Evolutionary conservation across 2,113 vertebrate genomes (phyloP).

Genomic region (Bujurquina vittata): DNA sequence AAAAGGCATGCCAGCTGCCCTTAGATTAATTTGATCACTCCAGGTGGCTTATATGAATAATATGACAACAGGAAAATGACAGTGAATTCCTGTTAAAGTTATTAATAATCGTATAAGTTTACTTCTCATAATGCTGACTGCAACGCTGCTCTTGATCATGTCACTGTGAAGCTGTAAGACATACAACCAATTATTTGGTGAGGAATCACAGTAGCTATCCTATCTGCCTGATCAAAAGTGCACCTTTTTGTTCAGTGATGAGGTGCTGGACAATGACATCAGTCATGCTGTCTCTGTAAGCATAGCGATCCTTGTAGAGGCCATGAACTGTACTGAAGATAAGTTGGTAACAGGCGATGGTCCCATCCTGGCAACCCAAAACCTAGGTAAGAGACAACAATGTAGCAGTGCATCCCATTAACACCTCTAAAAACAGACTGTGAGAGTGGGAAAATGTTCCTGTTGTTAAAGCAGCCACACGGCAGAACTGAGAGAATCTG

Average conservation of each 20-base stretch:
- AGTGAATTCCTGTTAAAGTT: neutral
- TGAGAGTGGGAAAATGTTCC: constrained; percentile 68
- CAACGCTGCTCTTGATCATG: neutral
- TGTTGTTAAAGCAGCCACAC: constrained; percentile 62
- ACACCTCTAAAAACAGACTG: constrained; percentile 76
- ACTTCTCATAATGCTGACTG: neutral
- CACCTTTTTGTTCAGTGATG: constrained; percentile 93
- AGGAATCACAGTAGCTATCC: neutral
- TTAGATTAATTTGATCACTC: neutral
- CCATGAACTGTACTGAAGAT: constrained; percentile 98
- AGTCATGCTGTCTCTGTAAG: constrained; percentile 96
- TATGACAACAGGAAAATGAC: constrained; percentile 1
- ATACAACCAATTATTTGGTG: neutral
- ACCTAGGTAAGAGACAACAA: constrained; percentile 83
- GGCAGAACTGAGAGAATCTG: constrained; percentile 51
- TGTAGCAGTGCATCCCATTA: constrained; percentile 71
- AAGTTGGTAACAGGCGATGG: constrained; percentile 94
- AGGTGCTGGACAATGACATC: constrained; percentile 98
- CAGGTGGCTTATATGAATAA: neutral
- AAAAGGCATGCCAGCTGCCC: neutral
- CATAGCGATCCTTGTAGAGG: constrained; percentile 95
- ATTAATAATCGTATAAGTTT: neutral
- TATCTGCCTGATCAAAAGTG: neutral
- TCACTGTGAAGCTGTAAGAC: neutral
- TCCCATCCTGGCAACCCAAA: constrained; percentile 95